Percentiles rank a stretch among this genome's conserved stretches.
phyloP scores from a whole-genome alignment of 2,888 invertebrate species.

The Drosophila subquinaria region DNA sequence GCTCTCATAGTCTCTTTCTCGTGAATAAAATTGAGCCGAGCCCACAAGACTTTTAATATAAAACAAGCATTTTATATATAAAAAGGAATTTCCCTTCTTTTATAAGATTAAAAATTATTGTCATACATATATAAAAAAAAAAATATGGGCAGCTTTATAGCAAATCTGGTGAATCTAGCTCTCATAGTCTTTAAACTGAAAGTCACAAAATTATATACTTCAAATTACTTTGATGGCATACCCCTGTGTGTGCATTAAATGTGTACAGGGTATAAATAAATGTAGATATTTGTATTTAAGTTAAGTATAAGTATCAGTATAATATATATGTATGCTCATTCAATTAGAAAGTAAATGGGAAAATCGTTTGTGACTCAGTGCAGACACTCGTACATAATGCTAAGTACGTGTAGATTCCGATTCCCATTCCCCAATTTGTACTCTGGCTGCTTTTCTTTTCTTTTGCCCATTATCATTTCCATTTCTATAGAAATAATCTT shows the following conservation, averaged over 20 bases:
- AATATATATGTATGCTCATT: conserved; percentile 44
- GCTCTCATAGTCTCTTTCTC: too few relatives aligned
- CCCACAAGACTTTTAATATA: too few relatives aligned
- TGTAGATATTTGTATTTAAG: conserved; percentile 44
- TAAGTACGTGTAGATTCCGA: conserved; percentile 39
- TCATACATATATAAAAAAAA: too few relatives aligned
- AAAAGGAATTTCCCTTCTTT: too few relatives aligned
- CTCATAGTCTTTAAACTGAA: background rate
- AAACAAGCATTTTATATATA: too few relatives aligned
- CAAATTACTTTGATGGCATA: background rate
- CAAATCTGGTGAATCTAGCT: background rate
- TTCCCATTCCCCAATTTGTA: background rate
- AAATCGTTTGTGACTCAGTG: conserved; percentile 68
- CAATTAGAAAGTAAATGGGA: conserved; percentile 68
- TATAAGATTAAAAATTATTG: background rate
- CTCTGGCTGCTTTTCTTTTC: conserved; percentile 1
- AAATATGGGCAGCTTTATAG: background rate
- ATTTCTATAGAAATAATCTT: conserved; percentile 42
- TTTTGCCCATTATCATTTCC: conserved; percentile 17
- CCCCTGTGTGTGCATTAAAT: background rate
- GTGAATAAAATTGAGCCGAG: too few relatives aligned
- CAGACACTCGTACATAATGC: conserved; percentile 35
- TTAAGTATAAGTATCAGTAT: conserved; percentile 26
- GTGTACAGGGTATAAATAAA: conserved; percentile 15
- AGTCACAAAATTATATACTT: background rate